Conservation (phyloP, 2,113 vertebrate species). For the Silurus meridionalis region DNA sequence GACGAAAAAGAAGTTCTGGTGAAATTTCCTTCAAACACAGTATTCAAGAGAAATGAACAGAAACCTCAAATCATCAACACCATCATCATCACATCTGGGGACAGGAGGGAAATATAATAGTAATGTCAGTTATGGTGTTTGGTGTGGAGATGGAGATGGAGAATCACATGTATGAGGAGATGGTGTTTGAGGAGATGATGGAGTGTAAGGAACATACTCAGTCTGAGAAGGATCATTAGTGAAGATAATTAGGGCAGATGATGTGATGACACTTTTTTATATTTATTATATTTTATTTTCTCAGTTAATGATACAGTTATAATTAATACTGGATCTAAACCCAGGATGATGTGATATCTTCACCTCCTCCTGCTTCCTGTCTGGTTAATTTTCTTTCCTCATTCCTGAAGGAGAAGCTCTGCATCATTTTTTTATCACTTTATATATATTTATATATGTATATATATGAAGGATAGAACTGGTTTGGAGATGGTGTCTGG, state of each 20-base stretch:
- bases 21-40: background rate
- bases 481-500: background rate
- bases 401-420: background rate
- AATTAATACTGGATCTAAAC: background rate
- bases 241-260: too few relatives aligned
- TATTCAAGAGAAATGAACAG: background rate
- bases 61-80: too few relatives aligned
- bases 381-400: background rate
- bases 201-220: background rate
- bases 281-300: background rate
- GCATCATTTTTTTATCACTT: background rate
- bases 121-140: background rate
- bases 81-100: background rate
- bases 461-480: too few relatives aligned
- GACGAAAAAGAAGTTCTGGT: too few relatives aligned
- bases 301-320: background rate
- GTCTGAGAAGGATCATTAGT: too few relatives aligned
- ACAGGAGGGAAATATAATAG: background rate
- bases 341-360: background rate
- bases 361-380: background rate
- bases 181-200: background rate
- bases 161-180: background rate
- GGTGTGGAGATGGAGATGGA: background rate
- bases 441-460: too few relatives aligned
- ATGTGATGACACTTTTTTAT: background rate